Base-by-base conservation (phyloP, 2,888 invertebrate species). In the Choristoneura rosaceana region DNA sequence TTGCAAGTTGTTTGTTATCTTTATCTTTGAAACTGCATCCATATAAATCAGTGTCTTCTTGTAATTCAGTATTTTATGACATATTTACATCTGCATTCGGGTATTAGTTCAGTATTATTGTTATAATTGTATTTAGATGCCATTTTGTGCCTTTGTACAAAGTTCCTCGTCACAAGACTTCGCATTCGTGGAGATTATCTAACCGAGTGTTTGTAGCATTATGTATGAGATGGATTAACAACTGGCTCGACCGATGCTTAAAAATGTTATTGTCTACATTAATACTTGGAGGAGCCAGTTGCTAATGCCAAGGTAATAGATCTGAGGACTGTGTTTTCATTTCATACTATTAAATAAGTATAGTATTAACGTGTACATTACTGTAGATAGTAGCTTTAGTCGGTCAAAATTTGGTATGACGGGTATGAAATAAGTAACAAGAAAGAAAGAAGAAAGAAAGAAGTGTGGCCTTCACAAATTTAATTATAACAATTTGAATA, bases 161-260 rank as follows among this genome's bases (percentile, higher is more conserved):
- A 71, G 71, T 71, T 71, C 71, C 71, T 71, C 62, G 62, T 41
- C 41, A 68, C 62, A 71, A 71, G 71, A 71, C 71, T 71, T 68
- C 25, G 55, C 50, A 64, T 50, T 50, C 33, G 45, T 65, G 50
- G 38, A 64, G 43, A 33, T 15, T 65, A 43, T 55, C 60, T 55
- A 55, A 52, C 9, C 12, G 52, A 66, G 34, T 25, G 17, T 62
- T 55, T 66, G 45, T 71, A 25, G 12, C 9, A 55, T 55, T 59
- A 61, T 52, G 43, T 55, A 45, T 59, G 43, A 62, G 33, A 33
- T 43, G 43, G 52, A 58, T 50, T 41, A 47, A 38, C 59, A 65
- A 65, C 59, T 59, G 10, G 59, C 33, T 55, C 7, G 38, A 7
- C 0, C 7, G 38, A 38, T 38, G 38, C 7, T 0, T 4, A 38